Evolutionary conservation across 2,888 invertebrate genomes (phyloP).

Genomic region (Ferrisia virgata): DNA sequence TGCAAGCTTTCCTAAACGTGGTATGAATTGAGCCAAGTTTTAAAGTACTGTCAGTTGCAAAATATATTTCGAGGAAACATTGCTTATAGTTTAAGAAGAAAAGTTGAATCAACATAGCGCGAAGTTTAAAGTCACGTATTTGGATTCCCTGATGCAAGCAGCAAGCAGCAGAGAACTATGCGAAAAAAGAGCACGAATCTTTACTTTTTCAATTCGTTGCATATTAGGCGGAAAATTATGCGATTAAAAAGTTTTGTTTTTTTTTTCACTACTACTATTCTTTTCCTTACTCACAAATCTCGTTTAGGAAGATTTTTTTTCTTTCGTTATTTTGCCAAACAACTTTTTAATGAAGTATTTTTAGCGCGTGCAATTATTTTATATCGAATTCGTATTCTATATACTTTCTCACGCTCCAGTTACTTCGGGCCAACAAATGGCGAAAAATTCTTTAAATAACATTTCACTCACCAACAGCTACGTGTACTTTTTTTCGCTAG

Average conservation of each 20-base stretch:
- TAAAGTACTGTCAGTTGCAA: constrained; percentile 43
- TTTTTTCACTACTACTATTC: not conserved
- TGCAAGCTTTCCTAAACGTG: constrained; percentile 37
- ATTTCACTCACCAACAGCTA: constrained; percentile 9
- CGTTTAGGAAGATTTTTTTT: not conserved
- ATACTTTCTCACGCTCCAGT: constrained; percentile 7
- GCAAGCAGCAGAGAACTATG: not conserved
- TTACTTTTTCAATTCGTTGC: constrained; percentile 43
- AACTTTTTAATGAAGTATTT: constrained; percentile 33
- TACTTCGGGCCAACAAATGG: not conserved
- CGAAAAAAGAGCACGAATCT: constrained; percentile 30
- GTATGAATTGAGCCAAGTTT: constrained; percentile 36
- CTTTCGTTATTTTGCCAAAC: constrained; percentile 18
- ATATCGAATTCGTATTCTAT: constrained; percentile 9
- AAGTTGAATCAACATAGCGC: constrained; percentile 42
- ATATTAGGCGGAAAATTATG: constrained; percentile 44
- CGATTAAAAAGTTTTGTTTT: constrained; percentile 36
- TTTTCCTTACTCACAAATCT: not conserved
- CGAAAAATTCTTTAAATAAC: constrained; percentile 18
- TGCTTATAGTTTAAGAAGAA: constrained; percentile 41
- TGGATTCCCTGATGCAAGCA: constrained; percentile 9
- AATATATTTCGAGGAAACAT: constrained; percentile 36
- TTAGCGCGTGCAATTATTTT: not conserved
- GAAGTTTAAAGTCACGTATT: constrained; percentile 39
- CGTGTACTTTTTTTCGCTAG: not conserved